phyloP scores from a whole-genome alignment of 2,797 vertebrate species.

The Remorina albescens region DNA sequence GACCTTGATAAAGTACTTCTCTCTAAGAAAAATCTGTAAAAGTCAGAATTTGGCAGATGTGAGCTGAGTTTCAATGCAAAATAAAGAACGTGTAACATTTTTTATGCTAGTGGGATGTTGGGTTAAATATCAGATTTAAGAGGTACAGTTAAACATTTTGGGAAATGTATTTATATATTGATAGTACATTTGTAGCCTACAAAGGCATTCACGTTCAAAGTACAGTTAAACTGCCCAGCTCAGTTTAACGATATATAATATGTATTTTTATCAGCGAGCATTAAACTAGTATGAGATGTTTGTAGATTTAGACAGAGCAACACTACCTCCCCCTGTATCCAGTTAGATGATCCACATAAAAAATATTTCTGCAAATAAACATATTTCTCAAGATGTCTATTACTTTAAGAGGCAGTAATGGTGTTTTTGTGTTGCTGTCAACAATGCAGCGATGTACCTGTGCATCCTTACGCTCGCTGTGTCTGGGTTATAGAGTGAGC shows the following conservation, averaged over 20 bases:
- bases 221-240: too few species aligned
- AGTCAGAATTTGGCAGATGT: neutral
- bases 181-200: too few species aligned
- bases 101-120: too few species aligned
- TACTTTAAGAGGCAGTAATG: neutral
- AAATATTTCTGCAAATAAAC: too few species aligned
- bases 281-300: neutral
- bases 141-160: neutral
- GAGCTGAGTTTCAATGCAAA: neutral
- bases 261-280: neutral
- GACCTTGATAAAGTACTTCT: constrained; percentile 38
- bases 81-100: neutral
- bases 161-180: neutral
- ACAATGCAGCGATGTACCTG: neutral
- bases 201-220: neutral
- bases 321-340: neutral
- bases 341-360: too few species aligned
- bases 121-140: neutral
- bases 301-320: neutral
- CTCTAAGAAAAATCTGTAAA: constrained; percentile 11
- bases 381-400: neutral
- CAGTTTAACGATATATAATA: neutral
- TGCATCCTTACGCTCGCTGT: neutral
- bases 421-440: neutral
- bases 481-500: constrained; percentile 6